Evolutionary conservation across 2,888 invertebrate species (phyloP).

Genomic region (Apamea epomidion): DNA sequence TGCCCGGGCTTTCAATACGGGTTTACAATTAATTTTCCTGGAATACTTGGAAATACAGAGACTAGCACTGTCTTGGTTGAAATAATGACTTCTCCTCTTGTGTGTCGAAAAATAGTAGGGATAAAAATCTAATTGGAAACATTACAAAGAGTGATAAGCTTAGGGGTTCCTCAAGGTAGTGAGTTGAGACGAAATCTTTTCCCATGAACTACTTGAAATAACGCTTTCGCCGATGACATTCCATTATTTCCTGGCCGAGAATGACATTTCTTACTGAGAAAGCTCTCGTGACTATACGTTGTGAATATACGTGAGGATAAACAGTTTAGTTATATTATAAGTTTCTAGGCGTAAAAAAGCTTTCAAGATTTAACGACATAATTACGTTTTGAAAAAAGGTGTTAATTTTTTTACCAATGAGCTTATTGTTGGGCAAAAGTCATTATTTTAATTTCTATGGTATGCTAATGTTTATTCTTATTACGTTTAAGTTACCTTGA

Average conservation of each 20-base stretch:
- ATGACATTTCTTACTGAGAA: background rate
- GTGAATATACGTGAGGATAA: background rate
- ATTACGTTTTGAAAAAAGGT: background rate
- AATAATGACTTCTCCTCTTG: background rate
- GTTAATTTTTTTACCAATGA: background rate
- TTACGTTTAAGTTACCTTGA: background rate
- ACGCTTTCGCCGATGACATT: conserved; percentile 1
- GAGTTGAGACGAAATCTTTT: background rate
- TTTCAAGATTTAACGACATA: background rate
- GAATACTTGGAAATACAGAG: background rate
- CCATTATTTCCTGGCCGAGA: background rate
- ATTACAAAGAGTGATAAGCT: background rate
- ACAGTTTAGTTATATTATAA: conserved; percentile 1
- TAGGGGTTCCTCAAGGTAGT: conserved; percentile 14
- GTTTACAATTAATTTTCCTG: background rate
- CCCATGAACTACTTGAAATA: background rate
- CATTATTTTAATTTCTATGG: background rate
- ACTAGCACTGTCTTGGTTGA: background rate
- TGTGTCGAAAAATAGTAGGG: background rate
- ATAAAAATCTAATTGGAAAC: background rate
- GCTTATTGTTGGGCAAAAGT: background rate
- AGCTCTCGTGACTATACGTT: background rate
- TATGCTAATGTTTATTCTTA: background rate
- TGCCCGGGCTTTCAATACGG: background rate
- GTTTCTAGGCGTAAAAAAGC: background rate